These are phyloP conservation scores for Megaceryle torquata DNA, from an alignment of 2,113 vertebrate genomes.

Conservation along the genomic window DNA sequence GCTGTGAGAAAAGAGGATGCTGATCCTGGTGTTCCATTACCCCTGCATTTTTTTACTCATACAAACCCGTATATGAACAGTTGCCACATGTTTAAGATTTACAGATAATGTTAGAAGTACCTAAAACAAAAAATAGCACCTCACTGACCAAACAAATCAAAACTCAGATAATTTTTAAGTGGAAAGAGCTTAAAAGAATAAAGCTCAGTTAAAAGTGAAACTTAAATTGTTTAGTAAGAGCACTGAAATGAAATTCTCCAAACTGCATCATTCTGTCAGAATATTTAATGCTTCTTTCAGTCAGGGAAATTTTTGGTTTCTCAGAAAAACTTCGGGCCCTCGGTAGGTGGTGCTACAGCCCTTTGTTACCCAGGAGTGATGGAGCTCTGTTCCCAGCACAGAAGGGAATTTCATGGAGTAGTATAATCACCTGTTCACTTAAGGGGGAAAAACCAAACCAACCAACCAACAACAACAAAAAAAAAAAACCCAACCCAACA, in stretches of 20 bases:
- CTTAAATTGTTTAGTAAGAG: not conserved
- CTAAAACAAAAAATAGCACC: not conserved
- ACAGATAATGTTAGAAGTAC: not conserved
- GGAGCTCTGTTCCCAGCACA: not conserved
- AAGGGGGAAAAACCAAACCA: no score
- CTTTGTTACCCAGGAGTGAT: not conserved
- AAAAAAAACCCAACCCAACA: no score
- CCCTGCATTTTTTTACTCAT: not conserved
- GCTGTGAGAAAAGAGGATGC: not conserved
- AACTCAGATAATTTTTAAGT: not conserved
- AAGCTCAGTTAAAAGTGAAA: not conserved
- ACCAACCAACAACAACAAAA: no score
- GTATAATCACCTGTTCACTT: not conserved
- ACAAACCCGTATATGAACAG: not conserved
- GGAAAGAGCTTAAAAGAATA: not conserved
- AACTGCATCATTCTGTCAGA: not conserved
- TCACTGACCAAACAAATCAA: not conserved
- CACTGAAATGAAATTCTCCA: not conserved
- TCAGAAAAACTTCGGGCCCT: not conserved
- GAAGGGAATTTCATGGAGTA: not conserved
- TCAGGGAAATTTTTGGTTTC: not conserved
- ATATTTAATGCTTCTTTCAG: not conserved
- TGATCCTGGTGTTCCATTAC: not conserved
- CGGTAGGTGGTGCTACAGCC: constrained; percentile 25
- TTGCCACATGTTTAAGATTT: not conserved